Conservation (phyloP, 1,140 invertebrate genomes). For the Drosophila nikananu region DNA sequence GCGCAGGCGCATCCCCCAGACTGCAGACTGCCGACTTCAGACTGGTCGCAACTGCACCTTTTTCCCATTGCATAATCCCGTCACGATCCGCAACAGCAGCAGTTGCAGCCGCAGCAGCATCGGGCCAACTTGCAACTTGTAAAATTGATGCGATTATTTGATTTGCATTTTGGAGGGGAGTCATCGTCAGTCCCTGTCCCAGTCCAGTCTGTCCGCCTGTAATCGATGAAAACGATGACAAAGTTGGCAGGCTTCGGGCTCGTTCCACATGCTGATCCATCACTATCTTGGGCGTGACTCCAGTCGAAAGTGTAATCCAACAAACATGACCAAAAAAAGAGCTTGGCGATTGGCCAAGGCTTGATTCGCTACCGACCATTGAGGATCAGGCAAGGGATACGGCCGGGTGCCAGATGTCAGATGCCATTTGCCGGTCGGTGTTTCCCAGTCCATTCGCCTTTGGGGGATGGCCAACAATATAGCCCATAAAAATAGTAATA, state of each 20-base stretch:
- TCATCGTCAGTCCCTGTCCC: background rate
- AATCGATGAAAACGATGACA: conserved; percentile 42
- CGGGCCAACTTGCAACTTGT: conserved; percentile 42
- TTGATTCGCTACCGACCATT: conserved; percentile 2
- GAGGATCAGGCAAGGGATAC: conserved; percentile 9
- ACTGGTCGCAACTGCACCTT: conserved; percentile 44
- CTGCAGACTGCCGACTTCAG: background rate
- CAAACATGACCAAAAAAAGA: background rate
- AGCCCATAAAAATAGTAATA: background rate
- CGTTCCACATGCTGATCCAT: conserved; percentile 7
- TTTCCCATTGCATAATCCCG: conserved; percentile 46
- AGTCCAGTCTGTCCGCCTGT: conserved; percentile 3
- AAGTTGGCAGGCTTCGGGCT: background rate
- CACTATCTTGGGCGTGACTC: conserved; percentile 27
- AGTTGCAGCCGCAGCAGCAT: conserved; percentile 23
- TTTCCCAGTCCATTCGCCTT: conserved; percentile 1
- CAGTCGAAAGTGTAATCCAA: conserved; percentile 8
- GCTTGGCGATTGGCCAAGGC: conserved; percentile 2
- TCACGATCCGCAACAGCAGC: conserved; percentile 32
- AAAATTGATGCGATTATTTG: conserved; percentile 33
- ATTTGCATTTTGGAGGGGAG: conserved; percentile 49
- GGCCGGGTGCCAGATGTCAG: background rate
- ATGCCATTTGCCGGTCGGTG: background rate
- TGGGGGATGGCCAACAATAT: background rate
- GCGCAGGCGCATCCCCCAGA: conserved; percentile 30